phyloP scores from a whole-genome alignment of 2,797 vertebrate genomes.

The Pangasius larnaudii region DNA sequence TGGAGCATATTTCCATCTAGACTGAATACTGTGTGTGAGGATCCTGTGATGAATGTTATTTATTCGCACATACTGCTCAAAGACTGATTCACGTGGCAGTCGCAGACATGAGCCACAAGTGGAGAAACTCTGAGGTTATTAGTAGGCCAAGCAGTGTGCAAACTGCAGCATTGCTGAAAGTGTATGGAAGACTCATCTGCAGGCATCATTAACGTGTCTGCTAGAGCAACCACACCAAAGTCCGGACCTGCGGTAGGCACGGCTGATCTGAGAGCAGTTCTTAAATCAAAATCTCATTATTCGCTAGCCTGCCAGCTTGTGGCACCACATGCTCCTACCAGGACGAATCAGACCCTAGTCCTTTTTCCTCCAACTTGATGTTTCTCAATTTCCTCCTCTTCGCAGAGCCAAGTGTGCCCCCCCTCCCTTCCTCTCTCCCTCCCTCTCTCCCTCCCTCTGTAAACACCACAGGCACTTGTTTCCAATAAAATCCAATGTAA shows the following conservation, averaged over 20 bases:
- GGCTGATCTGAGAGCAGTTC: slow-evolving; percentile 56
- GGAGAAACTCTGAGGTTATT: slow-evolving; percentile 51
- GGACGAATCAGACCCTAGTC: slow-evolving; percentile 48
- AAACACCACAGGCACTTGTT: slow-evolving; percentile 6
- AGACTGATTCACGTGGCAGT: slow-evolving; percentile 38
- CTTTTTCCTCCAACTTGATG: slow-evolving; percentile 37
- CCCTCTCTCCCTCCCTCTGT: background rate
- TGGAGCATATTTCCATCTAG: background rate
- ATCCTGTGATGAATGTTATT: slow-evolving; percentile 5
- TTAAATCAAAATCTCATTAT: slow-evolving; percentile 64
- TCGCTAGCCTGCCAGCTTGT: slow-evolving; percentile 47
- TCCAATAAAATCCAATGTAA: slow-evolving; percentile 9
- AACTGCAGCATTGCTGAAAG: slow-evolving; percentile 51
- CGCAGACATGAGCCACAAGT: slow-evolving; percentile 15
- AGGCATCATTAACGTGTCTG: slow-evolving; percentile 61
- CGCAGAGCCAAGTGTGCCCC: slow-evolving; percentile 10
- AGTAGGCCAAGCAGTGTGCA: slow-evolving; percentile 53
- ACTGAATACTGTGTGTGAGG: background rate
- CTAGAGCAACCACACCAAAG: slow-evolving; percentile 62
- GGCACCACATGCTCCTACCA: slow-evolving; percentile 49
- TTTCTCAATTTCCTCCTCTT: slow-evolving; percentile 45
- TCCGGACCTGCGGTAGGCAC: slow-evolving; percentile 33
- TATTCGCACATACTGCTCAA: background rate
- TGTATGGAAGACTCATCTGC: slow-evolving; percentile 61
- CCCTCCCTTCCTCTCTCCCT: background rate